These are phyloP conservation scores for Corvus moneduloides DNA, from an alignment of 2,113 vertebrate species.

Conservation along the genomic window DNA sequence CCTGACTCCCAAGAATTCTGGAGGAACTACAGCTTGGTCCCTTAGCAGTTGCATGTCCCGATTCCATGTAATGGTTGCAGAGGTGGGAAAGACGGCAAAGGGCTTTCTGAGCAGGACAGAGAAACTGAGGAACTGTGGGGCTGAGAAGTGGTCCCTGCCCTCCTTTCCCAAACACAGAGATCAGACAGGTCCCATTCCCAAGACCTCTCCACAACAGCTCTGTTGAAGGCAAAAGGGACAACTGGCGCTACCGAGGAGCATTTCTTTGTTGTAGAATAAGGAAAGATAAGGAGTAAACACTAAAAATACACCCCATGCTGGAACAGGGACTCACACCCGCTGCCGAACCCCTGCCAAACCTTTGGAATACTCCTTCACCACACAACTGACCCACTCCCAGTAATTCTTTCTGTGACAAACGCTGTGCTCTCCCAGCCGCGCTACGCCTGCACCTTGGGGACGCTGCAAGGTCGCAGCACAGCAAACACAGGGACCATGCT, in stretches of 20 bases:
- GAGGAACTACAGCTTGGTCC: neutral
- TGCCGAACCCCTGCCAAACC: neutral
- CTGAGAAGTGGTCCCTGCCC: neutral
- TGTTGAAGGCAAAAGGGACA: neutral
- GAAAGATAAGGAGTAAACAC: neutral
- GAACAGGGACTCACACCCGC: neutral
- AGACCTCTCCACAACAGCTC: neutral
- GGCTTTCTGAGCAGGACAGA: neutral
- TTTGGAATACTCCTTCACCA: neutral
- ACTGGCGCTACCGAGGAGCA: accelerated
- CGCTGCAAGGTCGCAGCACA: neutral
- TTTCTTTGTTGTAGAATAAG: neutral
- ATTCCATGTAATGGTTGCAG: neutral
- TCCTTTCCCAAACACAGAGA: neutral
- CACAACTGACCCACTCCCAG: neutral
- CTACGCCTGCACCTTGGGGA: accelerated
- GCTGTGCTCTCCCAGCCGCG: accelerated
- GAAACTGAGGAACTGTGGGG: neutral
- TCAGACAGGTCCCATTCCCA: neutral
- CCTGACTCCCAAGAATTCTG: neutral
- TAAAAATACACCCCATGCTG: neutral
- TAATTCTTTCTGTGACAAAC: neutral
- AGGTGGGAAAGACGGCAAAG: neutral
- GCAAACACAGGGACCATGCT: neutral
- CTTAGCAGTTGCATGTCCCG: accelerated